Base-by-base conservation (phyloP, 2,888 invertebrate genomes). In the Sympetrum striolatum region DNA sequence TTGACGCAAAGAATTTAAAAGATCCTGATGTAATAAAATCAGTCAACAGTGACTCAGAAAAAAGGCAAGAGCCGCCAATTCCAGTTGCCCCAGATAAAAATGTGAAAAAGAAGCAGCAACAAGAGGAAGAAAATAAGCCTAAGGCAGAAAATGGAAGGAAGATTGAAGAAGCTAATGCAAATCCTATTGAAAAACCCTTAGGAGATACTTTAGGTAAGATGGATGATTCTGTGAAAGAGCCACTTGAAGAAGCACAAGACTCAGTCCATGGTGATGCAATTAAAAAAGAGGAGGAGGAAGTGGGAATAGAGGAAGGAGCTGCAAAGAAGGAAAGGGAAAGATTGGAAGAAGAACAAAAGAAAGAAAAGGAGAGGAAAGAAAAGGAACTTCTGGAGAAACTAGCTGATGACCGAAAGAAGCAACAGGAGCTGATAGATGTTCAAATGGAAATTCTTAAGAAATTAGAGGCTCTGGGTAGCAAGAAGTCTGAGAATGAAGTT, bases 401-500 rank as follows among this genome's bases (percentile, higher is more conserved):
- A 35, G 96, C 96, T 93, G 95, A 96, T 92, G 96, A 97, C 92
- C 96, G 96, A 91, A 95, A 96, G 93, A 96, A 96, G 92, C 96
- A 96, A 92, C 95, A 96, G 92, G 95, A 96, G 93, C 93, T 97
- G 91, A 94, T 96, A 58, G 95, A 96, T 92, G 96, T 96, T 92
- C 96, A 96, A 92, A 96, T 96, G 92, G 95, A 96, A 92, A 94
- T 96, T 91, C 93, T 96, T 81, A 94, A 95, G 91, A 95, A 96
- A 93, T 94, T 96, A 37, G 95, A 95, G 91, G 95, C 95, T 91
- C 95, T 95, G 8, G 95, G 95, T 91, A 93, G 95, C 91, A 95
- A 53, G 53, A 64, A 80, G 39, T 39, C 58, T 3, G 91, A 93
- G n/a, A 86, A 60, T 35, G 37, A n/a, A 12, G 39, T 12, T 12